Conservation (phyloP, 2,113 vertebrate species). For the Corydoras sp. region DNA sequence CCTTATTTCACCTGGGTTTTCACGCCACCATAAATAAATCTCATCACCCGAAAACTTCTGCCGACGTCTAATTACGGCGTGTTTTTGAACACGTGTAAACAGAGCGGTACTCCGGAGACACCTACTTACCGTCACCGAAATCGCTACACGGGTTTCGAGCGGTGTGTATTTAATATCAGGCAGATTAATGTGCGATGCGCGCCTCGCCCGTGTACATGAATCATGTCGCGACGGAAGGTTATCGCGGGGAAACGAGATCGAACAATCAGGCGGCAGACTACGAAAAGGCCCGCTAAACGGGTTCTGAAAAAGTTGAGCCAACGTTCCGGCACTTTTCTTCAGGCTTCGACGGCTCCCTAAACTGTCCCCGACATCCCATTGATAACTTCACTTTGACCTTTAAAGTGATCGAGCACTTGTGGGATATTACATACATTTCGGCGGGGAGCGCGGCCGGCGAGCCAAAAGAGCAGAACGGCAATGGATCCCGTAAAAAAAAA, state of each 20-base stretch:
- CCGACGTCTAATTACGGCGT: neutral
- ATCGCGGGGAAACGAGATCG: constrained; percentile 58
- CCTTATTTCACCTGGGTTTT: no score
- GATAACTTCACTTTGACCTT: constrained; percentile 52
- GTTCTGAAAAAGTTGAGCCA: constrained; percentile 29
- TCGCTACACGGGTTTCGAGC: constrained; percentile 4
- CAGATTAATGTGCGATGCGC: constrained; percentile 41
- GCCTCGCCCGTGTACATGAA: constrained; percentile 55
- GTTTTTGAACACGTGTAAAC: neutral
- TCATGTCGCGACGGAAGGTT: constrained; percentile 48
- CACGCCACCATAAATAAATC: no score
- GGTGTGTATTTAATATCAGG: constrained; percentile 22
- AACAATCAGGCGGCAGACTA: constrained; percentile 36
- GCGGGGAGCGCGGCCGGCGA: constrained; percentile 12
- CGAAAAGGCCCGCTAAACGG: constrained; percentile 35
- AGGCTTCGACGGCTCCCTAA: constrained; percentile 18
- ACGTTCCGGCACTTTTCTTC: constrained; percentile 5
- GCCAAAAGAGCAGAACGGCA: constrained; percentile 4
- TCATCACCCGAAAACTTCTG: neutral
- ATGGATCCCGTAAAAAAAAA: neutral
- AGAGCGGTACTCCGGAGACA: neutral
- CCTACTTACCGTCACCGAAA: constrained; percentile 13
- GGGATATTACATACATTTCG: constrained; percentile 41
- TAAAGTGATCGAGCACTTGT: constrained; percentile 44
- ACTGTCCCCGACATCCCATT: constrained; percentile 37